Evolutionary conservation across 2,113 vertebrate genomes (phyloP), one percentile per base, ranked within the genome.

Genomic region (Empidonax alnorum): DNA sequence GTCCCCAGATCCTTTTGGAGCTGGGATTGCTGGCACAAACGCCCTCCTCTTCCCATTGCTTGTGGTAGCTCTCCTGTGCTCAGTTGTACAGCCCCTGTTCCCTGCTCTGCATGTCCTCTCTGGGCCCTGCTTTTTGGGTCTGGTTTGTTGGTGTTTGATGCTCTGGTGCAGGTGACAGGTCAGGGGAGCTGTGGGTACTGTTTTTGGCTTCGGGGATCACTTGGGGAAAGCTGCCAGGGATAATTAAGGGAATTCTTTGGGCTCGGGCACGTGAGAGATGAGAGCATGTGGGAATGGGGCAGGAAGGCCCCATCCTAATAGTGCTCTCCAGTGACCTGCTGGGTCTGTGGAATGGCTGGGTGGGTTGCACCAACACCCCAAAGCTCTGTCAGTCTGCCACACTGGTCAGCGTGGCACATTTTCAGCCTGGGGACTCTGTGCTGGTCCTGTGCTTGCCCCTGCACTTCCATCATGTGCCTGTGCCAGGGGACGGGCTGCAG

Each of bases 401-500:
- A 22, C 52, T 2, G 0, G 8, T 61, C 2, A 1, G 9, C 1
- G n/a, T 2, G 6, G 41, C 4, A 6, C 9, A 4, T 79, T 88
- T 46, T 39, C 47, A 73, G 20, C 68, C 23, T 30, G 19, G 23
- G 39, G 30, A 14, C 37, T 31, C 41, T n/a, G 13, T 33, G 33
- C 79, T 71, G 41, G 21, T 71, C 42, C 47, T 17, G 41, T 5
- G 4, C 47, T 47, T 5, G 1, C 67, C 47, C 63, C 62, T 30
- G 47, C 2, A 4, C 39, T 71, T 37, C 46, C 82, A 67, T 37
- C 52, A n/a, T 6, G 2, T 58, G 72, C 74, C 33, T 20, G 66
- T 7, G 3, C 28, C 67, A 14, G 6, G 2, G 78, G 68, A 33
- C 23, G 28, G 80, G 62, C 53, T 68, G 77, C 28, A 30, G 61